phyloP scores from a whole-genome alignment of 1,140 invertebrate species.

The Andrena cerasifolii region DNA sequence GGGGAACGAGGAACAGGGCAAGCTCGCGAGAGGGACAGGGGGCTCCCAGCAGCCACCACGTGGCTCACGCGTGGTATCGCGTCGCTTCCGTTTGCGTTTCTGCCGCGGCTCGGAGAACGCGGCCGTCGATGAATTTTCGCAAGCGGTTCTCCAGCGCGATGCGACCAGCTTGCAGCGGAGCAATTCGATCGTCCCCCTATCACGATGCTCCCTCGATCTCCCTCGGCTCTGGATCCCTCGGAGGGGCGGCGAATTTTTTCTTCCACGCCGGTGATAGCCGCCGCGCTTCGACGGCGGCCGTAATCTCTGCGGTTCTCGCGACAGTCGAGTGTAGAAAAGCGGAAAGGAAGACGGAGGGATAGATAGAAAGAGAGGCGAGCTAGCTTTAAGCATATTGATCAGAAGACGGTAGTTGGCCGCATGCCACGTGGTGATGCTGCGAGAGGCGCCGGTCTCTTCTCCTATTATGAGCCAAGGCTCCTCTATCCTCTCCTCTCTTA shows the following conservation, averaged over 20 bases:
- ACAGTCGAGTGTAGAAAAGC: constrained; percentile 29
- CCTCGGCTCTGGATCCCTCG: no score
- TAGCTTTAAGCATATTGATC: constrained; percentile 83
- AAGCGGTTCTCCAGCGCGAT: neutral
- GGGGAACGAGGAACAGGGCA: neutral
- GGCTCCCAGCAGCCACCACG: constrained; percentile 52
- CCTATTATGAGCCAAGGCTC: constrained; percentile 81
- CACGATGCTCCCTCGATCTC: no score
- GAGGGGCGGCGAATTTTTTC: neutral
- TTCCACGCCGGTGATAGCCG: neutral
- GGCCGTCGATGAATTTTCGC: neutral
- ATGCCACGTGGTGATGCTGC: constrained; percentile 82
- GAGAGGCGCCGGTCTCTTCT: constrained; percentile 79
- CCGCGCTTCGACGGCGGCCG: constrained; percentile 4
- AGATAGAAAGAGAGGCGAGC: constrained; percentile 65
- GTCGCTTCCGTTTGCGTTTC: neutral
- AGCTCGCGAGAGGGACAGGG: neutral
- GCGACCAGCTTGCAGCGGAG: neutral
- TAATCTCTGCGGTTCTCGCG: constrained; percentile 44
- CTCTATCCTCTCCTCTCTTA: constrained; percentile 79
- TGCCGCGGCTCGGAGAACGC: no score
- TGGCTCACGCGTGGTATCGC: constrained; percentile 68
- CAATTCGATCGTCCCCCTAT: neutral
- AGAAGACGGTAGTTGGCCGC: constrained; percentile 82
- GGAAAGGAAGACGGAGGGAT: constrained; percentile 25